Conservation (phyloP, 2,888 invertebrate species). For the Melitaea athalia region DNA sequence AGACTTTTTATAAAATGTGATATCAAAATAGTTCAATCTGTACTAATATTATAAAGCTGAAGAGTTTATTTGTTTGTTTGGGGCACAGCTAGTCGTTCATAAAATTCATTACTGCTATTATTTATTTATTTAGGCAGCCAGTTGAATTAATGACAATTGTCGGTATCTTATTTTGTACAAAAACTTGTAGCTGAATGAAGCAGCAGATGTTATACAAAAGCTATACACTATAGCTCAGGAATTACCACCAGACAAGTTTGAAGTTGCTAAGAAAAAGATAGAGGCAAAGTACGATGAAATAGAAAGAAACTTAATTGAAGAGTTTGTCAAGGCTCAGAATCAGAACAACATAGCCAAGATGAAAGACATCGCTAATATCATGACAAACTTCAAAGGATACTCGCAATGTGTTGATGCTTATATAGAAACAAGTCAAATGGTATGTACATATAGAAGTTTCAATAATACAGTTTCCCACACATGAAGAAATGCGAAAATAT, state of each 20-base stretch:
- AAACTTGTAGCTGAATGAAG: slow-evolving; percentile 89
- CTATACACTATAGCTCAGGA: slow-evolving; percentile 97
- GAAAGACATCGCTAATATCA: slow-evolving; percentile 95
- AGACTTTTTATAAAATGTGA: too few relatives aligned
- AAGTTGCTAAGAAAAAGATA: slow-evolving; percentile 92
- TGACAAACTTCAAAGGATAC: slow-evolving; percentile 98
- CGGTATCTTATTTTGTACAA: not conserved
- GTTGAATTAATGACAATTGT: too few relatives aligned
- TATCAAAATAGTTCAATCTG: too few relatives aligned
- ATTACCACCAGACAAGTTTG: slow-evolving; percentile 93
- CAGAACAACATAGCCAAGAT: slow-evolving; percentile 92
- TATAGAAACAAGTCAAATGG: slow-evolving; percentile 97
- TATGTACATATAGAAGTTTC: slow-evolving; percentile 51
- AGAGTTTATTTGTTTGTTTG: too few relatives aligned
- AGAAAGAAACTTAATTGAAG: slow-evolving; percentile 94
- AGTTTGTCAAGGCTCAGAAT: slow-evolving; percentile 95
- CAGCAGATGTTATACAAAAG: slow-evolving; percentile 98
- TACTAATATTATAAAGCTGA: too few relatives aligned
- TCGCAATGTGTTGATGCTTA: slow-evolving; percentile 98
- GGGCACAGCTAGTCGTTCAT: too few relatives aligned
- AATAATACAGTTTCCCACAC: too few relatives aligned
- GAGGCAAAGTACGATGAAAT: slow-evolving; percentile 94
- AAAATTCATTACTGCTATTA: too few relatives aligned
- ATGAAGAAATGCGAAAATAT: too few relatives aligned
- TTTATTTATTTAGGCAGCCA: too few relatives aligned